Base-by-base conservation (phyloP, 2,113 vertebrate species). In the Casuarius casuarius region DNA sequence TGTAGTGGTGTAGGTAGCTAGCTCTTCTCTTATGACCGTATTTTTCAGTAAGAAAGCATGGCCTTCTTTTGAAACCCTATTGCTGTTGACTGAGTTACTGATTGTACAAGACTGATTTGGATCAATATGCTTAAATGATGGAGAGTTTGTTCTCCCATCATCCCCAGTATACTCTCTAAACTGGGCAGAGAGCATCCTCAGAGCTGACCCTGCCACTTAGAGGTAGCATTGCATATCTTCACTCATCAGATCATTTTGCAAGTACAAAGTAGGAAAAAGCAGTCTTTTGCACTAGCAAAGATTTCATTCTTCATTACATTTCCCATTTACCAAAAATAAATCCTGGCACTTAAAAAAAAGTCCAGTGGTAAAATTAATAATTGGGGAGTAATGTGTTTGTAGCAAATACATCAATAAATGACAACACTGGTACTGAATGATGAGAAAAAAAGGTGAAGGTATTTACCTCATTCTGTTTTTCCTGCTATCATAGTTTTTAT, bases 91-190 rank as follows among this genome's bases (percentile, higher is more conserved):
- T 51, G 91, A 65, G 70, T 73, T 94, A 48, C 73, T 95, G 84
- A 87, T 92, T 84, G 77, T 84, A 78, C 28, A 72, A 52, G 87
- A 91, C 62, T 95, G 84, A 78, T 92, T 84, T 89, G 61, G 73
- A 95, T 96, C 87, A 87, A 84, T 96, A 68, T 44, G 22, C 73
- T 81, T 89, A 84, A 95, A 91, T 65, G 84, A 95, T 72, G 73
- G 86, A 92, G 65, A 81, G 35, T 95, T 95, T 92, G 38, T 84
- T 91, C 89, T 81, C 89, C 56, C 33, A 29, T 52, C 44, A 38
- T 52, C 90, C 74, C 67, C 74, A 72, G 65, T 92, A 82, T 48
- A 18, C 29, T 65, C 73, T 84, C 46, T 78, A 72, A 68, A 72
- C 58, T 89, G 48, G 66, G 40, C 78, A 79, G 61, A 87, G 38